Conservation (phyloP, 2,113 vertebrate species). For the Tenebrosternarchus preto region DNA sequence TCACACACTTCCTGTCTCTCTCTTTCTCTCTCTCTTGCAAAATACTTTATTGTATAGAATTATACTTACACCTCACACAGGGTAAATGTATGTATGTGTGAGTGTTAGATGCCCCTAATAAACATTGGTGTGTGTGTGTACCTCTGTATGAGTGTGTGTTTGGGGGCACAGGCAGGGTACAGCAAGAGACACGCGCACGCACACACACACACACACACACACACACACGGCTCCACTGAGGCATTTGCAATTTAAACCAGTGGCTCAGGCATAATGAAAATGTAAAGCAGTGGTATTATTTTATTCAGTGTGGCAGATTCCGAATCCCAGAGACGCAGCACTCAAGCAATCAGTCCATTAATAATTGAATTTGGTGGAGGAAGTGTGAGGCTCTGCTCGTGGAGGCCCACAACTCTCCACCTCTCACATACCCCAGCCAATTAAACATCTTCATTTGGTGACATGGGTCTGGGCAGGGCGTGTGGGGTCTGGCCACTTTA, state of each 20-base stretch:
- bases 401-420: constrained; percentile 80
- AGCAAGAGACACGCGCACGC: constrained; percentile 54
- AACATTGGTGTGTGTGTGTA: constrained; percentile 46
- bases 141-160: constrained; percentile 35
- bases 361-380: constrained; percentile 96
- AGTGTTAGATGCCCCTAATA: constrained; percentile 14
- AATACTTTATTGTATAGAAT: constrained; percentile 36
- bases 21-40: constrained; percentile 8
- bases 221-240: constrained; percentile 61
- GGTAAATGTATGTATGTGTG: constrained; percentile 24
- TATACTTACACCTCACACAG: constrained; percentile 6
- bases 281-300: constrained; percentile 96
- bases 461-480: constrained; percentile 74
- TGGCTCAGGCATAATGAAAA: constrained; percentile 95
- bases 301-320: constrained; percentile 97
- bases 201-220: too few relatives aligned
- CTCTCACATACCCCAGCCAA: constrained; percentile 89
- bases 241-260: constrained; percentile 98
- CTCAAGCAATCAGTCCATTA: constrained; percentile 92
- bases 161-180: constrained; percentile 39
- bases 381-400: constrained; percentile 67
- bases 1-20: neutral
- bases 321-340: constrained; percentile 92
- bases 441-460: constrained; percentile 88
- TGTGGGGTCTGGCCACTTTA: constrained; percentile 42